Percentiles rank a stretch among this genome's conserved stretches.
Evolutionary conservation across 2,113 vertebrate genomes (phyloP).

Genomic region (Platysteira castanea): DNA sequence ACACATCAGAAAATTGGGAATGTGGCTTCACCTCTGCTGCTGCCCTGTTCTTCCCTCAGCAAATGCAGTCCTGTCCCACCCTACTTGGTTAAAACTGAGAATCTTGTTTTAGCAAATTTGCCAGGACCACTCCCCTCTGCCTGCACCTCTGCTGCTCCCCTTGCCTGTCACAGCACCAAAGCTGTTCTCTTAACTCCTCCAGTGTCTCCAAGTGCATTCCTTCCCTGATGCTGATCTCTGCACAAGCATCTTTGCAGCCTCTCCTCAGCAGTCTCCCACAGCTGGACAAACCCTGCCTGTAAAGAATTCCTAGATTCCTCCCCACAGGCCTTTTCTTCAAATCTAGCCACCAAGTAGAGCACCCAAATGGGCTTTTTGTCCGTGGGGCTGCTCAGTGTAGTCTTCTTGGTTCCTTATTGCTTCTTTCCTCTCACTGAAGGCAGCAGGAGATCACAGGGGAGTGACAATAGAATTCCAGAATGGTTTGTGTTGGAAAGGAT

Average conservation of each 20-base stretch:
- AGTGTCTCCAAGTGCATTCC: background rate
- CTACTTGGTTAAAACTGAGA: accelerated
- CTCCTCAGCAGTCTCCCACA: background rate
- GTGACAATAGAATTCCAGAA: background rate
- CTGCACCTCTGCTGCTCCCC: background rate
- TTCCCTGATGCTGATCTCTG: background rate
- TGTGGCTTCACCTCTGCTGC: background rate
- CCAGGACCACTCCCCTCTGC: background rate
- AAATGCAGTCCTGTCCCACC: background rate
- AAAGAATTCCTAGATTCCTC: background rate
- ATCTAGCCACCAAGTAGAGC: background rate
- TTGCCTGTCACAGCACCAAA: background rate
- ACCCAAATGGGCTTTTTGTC: background rate
- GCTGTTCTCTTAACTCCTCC: background rate
- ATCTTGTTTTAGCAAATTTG: background rate
- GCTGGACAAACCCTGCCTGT: background rate
- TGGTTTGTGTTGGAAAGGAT: background rate
- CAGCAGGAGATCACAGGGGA: background rate
- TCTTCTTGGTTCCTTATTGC: background rate
- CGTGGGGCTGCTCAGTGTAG: accelerated
- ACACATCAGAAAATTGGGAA: background rate
- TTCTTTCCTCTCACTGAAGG: background rate
- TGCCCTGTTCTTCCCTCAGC: background rate
- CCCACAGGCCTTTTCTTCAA: background rate
- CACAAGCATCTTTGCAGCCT: background rate